These are phyloP conservation scores for Enteromius radiatus DNA, from an alignment of 2,797 vertebrate species.

Conservation along the genomic window DNA sequence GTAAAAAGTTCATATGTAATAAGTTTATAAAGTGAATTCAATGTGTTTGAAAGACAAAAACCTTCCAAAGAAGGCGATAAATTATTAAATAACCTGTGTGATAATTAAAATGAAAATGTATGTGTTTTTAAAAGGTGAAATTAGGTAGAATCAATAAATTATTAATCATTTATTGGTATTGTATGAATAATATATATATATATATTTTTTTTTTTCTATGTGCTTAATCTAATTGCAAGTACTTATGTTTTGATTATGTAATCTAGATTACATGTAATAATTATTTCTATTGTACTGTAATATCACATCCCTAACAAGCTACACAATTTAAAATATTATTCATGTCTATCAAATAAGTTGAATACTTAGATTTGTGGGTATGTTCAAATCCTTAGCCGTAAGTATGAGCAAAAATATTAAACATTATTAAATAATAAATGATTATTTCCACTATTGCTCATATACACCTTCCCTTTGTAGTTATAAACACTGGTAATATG, in stretches of 20 bases:
- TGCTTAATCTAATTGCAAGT: no score
- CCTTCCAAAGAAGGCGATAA: not conserved
- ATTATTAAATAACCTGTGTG: not conserved
- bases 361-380: not conserved
- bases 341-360: not conserved
- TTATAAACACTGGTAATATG: not conserved
- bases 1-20: no score
- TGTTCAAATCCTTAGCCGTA: not conserved
- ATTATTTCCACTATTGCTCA: not conserved
- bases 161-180: no score
- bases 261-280: no score
- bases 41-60: not conserved
- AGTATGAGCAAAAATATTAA: not conserved
- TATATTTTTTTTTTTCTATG: no score
- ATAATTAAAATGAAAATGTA: not conserved
- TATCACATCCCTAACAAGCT: not conserved
- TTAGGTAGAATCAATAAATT: no score
- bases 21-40: not conserved
- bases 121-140: no score
- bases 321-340: not conserved
- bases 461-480: not conserved
- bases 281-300: not conserved
- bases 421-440: not conserved
- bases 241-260: no score
- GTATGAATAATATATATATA: no score